Conservation (phyloP, 2,888 invertebrate species). For the Pteria penguin region DNA sequence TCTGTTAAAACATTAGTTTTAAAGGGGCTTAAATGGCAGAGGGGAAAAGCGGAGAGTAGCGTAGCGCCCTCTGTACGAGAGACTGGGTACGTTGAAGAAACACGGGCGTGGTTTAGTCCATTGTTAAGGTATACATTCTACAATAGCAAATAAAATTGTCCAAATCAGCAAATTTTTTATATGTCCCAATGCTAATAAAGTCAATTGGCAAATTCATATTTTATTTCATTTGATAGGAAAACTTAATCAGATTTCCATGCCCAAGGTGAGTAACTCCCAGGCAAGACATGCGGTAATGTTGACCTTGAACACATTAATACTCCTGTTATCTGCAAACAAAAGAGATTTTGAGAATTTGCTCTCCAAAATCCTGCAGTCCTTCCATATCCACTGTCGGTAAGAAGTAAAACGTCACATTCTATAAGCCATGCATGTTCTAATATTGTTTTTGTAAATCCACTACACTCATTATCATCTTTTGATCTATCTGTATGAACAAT, state of each 20-base stretch:
- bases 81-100: too few relatives aligned
- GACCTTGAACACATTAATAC: not conserved
- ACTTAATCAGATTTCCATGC: not conserved
- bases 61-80: too few relatives aligned
- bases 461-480: not conserved
- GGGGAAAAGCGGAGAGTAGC: too few relatives aligned
- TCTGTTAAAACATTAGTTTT: too few relatives aligned
- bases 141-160: too few relatives aligned
- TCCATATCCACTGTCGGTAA: not conserved
- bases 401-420: not conserved
- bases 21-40: too few relatives aligned
- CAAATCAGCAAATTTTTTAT: too few relatives aligned
- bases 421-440: not conserved
- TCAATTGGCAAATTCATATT: too few relatives aligned
- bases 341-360: not conserved
- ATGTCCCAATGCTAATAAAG: too few relatives aligned
- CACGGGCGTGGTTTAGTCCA: too few relatives aligned
- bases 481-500: not conserved
- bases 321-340: not conserved
- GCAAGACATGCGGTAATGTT: not conserved
- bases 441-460: not conserved
- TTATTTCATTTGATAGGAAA: too few relatives aligned
- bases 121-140: too few relatives aligned
- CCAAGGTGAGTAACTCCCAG: not conserved
- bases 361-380: not conserved